Conservation (phyloP, 2,797 vertebrate species). For the Sebastes oblongus region DNA sequence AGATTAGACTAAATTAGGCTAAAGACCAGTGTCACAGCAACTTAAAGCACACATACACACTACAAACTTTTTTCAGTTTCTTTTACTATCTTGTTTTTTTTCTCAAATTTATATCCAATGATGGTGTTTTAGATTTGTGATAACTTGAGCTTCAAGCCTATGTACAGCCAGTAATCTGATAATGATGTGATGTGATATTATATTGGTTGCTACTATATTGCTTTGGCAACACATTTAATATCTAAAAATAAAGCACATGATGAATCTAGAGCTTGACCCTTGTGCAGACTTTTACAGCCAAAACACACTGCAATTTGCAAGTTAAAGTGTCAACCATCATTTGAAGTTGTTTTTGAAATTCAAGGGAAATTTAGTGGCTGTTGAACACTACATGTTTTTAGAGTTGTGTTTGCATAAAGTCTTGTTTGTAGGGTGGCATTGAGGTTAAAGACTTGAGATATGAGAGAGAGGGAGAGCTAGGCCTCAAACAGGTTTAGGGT, state of each 20-base stretch:
- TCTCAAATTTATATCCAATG: background rate
- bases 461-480: background rate
- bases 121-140: background rate
- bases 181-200: background rate
- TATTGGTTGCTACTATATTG: background rate
- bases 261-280: background rate
- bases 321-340: background rate
- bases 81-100: background rate
- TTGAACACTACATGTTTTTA: background rate
- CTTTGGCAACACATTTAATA: background rate
- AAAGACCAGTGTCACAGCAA: background rate
- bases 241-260: background rate
- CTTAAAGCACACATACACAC: background rate
- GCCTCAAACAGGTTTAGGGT: conserved; percentile 13
- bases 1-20: background rate
- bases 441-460: background rate
- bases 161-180: background rate
- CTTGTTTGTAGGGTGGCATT: background rate
- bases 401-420: background rate
- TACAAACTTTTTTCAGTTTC: background rate
- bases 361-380: background rate
- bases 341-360: background rate
- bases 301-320: background rate
- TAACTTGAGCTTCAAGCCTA: background rate
- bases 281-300: background rate